phyloP scores from a whole-genome alignment of 2,888 invertebrate genomes.

The Belgica antarctica region DNA sequence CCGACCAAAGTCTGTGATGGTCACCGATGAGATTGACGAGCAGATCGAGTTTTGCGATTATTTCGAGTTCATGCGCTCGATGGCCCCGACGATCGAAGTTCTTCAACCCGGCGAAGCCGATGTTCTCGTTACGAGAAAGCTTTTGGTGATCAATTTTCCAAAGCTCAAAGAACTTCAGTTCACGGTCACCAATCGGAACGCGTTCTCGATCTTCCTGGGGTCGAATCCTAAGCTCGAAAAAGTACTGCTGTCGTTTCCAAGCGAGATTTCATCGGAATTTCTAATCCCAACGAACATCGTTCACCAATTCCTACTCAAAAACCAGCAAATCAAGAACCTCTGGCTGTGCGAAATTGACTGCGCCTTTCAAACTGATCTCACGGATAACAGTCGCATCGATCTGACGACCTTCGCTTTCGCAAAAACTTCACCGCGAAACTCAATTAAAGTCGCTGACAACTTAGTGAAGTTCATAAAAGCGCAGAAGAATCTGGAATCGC shows the following conservation, averaged over 20 bases:
- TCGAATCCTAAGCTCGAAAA: neutral
- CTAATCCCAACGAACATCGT: neutral
- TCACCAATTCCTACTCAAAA: slow-evolving; percentile 13
- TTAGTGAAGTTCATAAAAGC: slow-evolving; percentile 28
- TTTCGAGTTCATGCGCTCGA: neutral
- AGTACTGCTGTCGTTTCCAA: neutral
- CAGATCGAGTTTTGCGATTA: neutral
- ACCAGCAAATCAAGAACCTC: slow-evolving; percentile 20
- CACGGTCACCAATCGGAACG: neutral
- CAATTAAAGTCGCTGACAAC: neutral
- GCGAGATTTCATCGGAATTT: neutral
- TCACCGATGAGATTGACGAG: neutral
- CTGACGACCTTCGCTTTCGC: slow-evolving; percentile 1
- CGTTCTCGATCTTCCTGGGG: slow-evolving; percentile 35
- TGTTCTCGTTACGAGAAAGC: neutral
- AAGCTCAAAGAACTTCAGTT: slow-evolving; percentile 8
- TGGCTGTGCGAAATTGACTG: slow-evolving; percentile 13
- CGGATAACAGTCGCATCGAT: neutral
- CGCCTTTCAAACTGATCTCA: slow-evolving; percentile 3
- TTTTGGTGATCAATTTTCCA: neutral
- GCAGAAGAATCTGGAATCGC: neutral
- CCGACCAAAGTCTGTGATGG: neutral
- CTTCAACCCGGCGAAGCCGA: slow-evolving; percentile 12
- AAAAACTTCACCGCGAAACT: neutral
- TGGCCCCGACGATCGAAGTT: slow-evolving; percentile 1